phyloP scores from a whole-genome alignment of 2,113 vertebrate genomes.

The Beaufortia kweichowensis region DNA sequence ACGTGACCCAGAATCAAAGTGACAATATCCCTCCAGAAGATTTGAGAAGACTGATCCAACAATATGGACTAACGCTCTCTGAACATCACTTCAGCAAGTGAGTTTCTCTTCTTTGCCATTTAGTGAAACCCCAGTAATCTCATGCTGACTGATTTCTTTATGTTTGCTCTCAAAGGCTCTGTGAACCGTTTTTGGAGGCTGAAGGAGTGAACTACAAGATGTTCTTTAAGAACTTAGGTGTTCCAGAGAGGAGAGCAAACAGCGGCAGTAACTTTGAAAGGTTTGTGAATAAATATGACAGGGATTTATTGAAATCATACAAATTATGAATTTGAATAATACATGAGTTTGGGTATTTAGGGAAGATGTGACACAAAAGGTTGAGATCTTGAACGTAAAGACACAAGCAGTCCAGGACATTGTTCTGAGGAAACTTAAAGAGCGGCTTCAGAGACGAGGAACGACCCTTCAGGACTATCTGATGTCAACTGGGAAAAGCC shows the following conservation, averaged over 20 bases:
- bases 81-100: conserved; percentile 65
- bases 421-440: conserved; percentile 60
- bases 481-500: conserved; percentile 55
- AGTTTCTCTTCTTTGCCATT: neutral
- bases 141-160: neutral
- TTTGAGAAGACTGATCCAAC: conserved; percentile 64
- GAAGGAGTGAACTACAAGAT: conserved; percentile 67
- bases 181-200: conserved; percentile 63
- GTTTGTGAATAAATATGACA: conserved; percentile 1
- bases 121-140: neutral
- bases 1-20: conserved; percentile 49
- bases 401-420: conserved; percentile 60
- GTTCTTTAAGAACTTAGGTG: conserved; percentile 66
- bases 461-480: conserved; percentile 58
- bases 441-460: conserved; percentile 54
- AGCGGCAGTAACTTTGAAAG: conserved; percentile 17
- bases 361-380: neutral
- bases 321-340: neutral
- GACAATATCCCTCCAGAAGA: conserved; percentile 54
- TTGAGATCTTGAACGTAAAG: neutral
- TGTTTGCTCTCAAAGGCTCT: conserved; percentile 60
- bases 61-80: conserved; percentile 62
- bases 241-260: conserved; percentile 31
- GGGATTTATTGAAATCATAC: too few relatives aligned
- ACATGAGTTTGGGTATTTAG: conserved; percentile 11